Conservation (phyloP, 2,888 invertebrate species). For the Noctua pronuba region DNA sequence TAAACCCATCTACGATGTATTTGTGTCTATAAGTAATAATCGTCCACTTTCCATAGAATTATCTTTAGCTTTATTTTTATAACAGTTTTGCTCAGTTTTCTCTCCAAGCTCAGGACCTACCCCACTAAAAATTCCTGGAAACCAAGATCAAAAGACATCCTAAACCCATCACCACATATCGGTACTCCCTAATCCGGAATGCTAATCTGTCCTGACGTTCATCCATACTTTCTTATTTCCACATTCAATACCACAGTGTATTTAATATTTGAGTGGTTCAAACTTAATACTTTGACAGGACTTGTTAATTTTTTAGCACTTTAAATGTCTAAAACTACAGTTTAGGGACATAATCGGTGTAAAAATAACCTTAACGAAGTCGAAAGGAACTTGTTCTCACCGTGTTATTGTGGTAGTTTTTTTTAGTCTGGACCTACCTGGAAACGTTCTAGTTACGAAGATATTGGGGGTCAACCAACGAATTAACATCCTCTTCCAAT, state of each 20-base stretch:
- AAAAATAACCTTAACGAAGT: no score
- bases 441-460: no score
- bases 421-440: no score
- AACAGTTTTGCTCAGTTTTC: neutral
- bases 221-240: conserved; percentile 26
- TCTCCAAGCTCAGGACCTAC: conserved; percentile 10
- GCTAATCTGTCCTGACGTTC: conserved; percentile 44
- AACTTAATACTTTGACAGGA: neutral
- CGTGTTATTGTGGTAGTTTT: no score
- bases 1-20: no score
- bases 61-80: neutral
- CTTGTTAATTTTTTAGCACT: neutral
- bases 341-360: no score
- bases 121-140: conserved; percentile 35
- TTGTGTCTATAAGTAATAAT: no score
- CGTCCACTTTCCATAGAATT: neutral
- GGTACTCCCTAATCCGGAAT: conserved; percentile 30
- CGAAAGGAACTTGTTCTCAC: no score
- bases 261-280: neutral
- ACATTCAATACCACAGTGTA: conserved; percentile 32
- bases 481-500: no score
- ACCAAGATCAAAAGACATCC: conserved; percentile 34
- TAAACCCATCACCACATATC: conserved; percentile 36
- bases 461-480: no score
- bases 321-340: no score